Evolutionary conservation across 2,797 vertebrate genomes (phyloP).

Genomic region (Xenops minutus): DNA sequence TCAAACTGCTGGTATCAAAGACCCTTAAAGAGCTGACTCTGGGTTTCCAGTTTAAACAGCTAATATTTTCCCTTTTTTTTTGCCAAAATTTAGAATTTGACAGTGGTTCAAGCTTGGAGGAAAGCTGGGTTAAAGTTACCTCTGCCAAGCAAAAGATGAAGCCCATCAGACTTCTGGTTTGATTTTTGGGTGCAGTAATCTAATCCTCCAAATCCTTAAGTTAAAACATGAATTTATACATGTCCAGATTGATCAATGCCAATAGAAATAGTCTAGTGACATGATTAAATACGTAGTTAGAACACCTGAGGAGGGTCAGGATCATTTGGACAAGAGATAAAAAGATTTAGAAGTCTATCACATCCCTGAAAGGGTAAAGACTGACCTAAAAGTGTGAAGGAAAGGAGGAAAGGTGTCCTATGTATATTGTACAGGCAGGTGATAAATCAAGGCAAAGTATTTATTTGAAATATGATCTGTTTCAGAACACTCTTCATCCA

Average conservation of each 20-base stretch:
- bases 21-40: not conserved
- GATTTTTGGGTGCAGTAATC: not conserved
- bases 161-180: not conserved
- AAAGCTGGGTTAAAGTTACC: not conserved
- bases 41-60: not conserved
- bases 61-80: not conserved
- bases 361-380: not conserved
- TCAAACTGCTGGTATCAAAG: not conserved
- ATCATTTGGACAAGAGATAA: not conserved
- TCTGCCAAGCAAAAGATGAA: not conserved
- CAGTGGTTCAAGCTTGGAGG: not conserved
- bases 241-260: not conserved
- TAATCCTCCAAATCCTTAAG: not conserved
- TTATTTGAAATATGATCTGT: not conserved
- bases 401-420: not conserved
- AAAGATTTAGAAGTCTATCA: fast-evolving
- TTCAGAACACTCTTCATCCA: not conserved
- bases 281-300: not conserved
- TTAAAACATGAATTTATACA: not conserved
- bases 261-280: not conserved
- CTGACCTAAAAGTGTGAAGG: not conserved
- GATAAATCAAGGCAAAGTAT: not conserved
- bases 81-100: not conserved
- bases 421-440: not conserved
- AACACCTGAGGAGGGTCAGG: not conserved